These are phyloP conservation scores for Eledona agricola DNA, from an alignment of 2,888 invertebrate genomes.

Conservation along the genomic window DNA sequence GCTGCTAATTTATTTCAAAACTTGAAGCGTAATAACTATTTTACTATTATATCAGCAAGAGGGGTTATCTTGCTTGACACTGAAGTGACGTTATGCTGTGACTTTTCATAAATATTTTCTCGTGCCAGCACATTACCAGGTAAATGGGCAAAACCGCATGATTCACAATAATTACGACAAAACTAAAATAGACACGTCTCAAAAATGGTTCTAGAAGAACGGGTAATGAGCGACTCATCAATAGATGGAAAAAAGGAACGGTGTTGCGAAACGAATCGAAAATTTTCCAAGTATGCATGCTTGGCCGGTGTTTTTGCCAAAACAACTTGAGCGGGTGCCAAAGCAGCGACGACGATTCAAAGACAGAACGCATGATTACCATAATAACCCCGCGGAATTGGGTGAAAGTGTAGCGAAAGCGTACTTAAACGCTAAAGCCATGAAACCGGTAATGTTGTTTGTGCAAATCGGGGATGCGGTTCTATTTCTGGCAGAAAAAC, in stretches of 20 bases:
- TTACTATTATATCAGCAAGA: too few relatives aligned
- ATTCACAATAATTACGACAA: constrained; percentile 1
- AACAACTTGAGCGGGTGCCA: constrained; percentile 24
- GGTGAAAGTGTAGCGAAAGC: too few relatives aligned
- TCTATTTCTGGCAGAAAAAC: too few relatives aligned
- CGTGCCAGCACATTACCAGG: not conserved
- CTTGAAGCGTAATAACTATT: too few relatives aligned
- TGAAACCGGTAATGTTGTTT: too few relatives aligned
- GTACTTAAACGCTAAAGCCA: too few relatives aligned
- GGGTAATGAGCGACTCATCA: constrained; percentile 7
- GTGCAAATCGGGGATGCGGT: too few relatives aligned
- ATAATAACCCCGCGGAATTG: constrained; percentile 12
- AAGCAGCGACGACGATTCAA: constrained; percentile 19
- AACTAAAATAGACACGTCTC: not conserved
- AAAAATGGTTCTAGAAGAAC: constrained; percentile 3
- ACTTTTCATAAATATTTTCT: too few relatives aligned
- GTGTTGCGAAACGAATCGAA: constrained; percentile 13
- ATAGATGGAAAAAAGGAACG: not conserved
- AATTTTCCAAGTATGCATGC: constrained; percentile 21
- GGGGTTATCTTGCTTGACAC: too few relatives aligned
- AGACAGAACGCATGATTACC: constrained; percentile 21
- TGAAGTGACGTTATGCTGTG: too few relatives aligned
- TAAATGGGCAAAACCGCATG: constrained; percentile 9
- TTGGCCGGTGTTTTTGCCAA: constrained; percentile 29
- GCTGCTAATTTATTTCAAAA: too few relatives aligned